Conservation (phyloP, 2,797 vertebrate genomes). For the Rhinophrynus dorsalis region DNA sequence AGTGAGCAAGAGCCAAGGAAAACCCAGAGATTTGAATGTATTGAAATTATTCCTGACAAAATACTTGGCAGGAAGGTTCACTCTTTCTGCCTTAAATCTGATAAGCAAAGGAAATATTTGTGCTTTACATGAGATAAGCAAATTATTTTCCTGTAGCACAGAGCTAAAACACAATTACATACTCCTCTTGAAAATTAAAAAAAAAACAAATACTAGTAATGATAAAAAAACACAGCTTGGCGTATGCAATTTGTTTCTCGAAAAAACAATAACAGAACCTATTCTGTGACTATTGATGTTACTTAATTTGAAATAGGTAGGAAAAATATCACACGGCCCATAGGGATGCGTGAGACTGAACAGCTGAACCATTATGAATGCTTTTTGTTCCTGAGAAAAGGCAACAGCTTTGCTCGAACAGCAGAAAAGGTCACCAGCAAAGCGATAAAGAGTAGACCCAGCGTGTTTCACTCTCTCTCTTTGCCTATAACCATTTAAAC, state of each 20-base stretch:
- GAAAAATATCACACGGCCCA: background rate
- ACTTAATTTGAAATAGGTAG: background rate
- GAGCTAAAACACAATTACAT: slow-evolving; percentile 15
- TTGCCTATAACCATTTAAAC: too few species aligned
- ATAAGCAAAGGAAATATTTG: slow-evolving; percentile 14
- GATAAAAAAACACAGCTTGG: background rate
- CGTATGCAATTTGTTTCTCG: background rate
- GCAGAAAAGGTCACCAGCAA: too few species aligned
- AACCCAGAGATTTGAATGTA: background rate
- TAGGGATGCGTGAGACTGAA: background rate
- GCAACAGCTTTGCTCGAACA: background rate
- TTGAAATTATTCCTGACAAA: slow-evolving; percentile 17
- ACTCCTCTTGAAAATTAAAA: background rate
- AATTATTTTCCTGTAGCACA: background rate
- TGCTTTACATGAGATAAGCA: slow-evolving; percentile 15
- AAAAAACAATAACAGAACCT: background rate
- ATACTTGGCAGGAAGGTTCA: background rate
- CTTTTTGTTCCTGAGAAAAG: background rate
- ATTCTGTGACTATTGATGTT: background rate
- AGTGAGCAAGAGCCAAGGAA: background rate
- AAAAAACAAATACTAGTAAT: background rate
- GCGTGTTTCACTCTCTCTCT: too few species aligned
- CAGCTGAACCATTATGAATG: background rate
- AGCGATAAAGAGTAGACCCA: too few species aligned
- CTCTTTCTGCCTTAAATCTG: slow-evolving; percentile 1